Conservation (phyloP, 2,888 invertebrate genomes). For the Agrilus cyanescens region DNA sequence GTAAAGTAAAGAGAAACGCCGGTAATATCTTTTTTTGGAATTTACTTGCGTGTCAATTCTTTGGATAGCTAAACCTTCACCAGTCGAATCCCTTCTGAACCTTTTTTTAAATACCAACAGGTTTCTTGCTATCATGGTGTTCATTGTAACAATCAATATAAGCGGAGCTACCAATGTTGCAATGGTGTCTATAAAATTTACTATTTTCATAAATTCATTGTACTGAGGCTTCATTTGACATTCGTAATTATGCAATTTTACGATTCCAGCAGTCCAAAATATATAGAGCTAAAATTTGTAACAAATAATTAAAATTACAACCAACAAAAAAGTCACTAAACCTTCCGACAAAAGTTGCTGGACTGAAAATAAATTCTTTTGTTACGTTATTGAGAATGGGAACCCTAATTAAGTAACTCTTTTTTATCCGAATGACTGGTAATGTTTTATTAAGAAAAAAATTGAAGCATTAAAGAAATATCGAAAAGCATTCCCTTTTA, state of each 20-base stretch:
- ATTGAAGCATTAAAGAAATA: no score
- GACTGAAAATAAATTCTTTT: no score
- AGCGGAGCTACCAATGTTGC: constrained; percentile 50
- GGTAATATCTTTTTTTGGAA: no score
- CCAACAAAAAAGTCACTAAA: no score
- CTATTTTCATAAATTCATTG: constrained; percentile 39
- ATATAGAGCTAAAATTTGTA: constrained; percentile 18
- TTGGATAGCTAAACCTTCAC: constrained; percentile 34
- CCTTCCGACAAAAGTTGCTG: no score
- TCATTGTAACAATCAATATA: constrained; percentile 48
- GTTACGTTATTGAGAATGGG: no score
- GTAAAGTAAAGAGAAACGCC: no score
- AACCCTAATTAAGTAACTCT: no score
- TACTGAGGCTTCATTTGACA: constrained; percentile 42
- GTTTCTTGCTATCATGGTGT: constrained; percentile 47
- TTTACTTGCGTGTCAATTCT: constrained; percentile 31
- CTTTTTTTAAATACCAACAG: constrained; percentile 37
- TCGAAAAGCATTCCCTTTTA: no score
- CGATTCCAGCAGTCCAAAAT: constrained; percentile 31
- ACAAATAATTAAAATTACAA: no score
- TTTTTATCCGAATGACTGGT: no score
- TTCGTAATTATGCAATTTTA: constrained; percentile 24
- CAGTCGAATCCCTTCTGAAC: constrained; percentile 30
- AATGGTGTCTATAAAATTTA: constrained; percentile 49
- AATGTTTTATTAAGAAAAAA: no score